Evolutionary conservation across 2,797 vertebrate genomes (phyloP).

Genomic region (Parambassis ranga): DNA sequence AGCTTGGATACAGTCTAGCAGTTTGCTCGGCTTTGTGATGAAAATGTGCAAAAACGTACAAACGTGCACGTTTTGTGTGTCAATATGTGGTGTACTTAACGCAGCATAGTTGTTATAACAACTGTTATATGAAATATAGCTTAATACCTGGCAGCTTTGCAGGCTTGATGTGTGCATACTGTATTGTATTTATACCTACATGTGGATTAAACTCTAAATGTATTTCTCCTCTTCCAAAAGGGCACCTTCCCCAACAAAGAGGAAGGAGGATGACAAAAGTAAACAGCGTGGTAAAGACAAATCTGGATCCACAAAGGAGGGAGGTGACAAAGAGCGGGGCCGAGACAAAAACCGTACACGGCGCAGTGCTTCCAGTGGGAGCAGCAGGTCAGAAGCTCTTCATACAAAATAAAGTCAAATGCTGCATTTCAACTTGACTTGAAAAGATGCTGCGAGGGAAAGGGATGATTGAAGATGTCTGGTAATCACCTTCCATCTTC

Average conservation of each 20-base stretch:
- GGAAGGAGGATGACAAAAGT: constrained; percentile 91
- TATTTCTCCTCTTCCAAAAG: constrained; percentile 58
- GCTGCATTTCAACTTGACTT: too few species aligned
- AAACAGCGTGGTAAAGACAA: constrained; percentile 89
- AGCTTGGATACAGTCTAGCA: too few species aligned
- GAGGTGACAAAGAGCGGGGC: constrained; percentile 86
- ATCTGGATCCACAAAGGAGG: constrained; percentile 80
- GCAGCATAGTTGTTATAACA: too few species aligned
- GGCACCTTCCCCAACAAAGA: constrained; percentile 91
- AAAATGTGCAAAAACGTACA: too few species aligned
- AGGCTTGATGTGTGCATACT: background rate
- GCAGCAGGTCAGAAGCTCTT: constrained; percentile 82
- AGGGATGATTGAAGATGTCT: too few species aligned
- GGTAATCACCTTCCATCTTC: too few species aligned
- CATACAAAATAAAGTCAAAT: background rate
- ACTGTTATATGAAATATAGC: too few species aligned
- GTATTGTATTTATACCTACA: background rate
- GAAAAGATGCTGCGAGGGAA: too few species aligned
- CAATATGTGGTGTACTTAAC: too few species aligned
- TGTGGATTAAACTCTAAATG: background rate
- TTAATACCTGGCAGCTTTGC: background rate
- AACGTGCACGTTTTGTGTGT: too few species aligned
- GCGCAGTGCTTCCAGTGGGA: constrained; percentile 88
- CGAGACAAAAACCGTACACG: constrained; percentile 87
- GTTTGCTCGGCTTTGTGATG: too few species aligned